These are phyloP conservation scores for Germaria angustata DNA, from an alignment of 2,888 invertebrate species.

Conservation along the genomic window DNA sequence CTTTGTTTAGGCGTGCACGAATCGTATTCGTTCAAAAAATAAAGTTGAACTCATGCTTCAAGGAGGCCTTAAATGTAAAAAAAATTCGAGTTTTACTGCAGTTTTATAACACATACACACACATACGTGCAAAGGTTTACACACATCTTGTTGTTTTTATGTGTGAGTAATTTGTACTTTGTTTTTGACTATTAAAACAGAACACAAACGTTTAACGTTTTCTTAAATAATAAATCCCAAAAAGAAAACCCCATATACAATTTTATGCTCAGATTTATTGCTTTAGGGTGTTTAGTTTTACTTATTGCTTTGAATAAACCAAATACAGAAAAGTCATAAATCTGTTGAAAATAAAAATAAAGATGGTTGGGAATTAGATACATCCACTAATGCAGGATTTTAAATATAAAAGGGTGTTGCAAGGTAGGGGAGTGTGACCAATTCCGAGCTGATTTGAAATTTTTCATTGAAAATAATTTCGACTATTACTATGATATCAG, in stretches of 20 bases:
- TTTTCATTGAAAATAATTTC: no score
- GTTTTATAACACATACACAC: no score
- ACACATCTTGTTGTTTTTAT: not conserved
- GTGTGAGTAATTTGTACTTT: not conserved
- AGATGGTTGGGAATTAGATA: no score
- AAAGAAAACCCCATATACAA: not conserved
- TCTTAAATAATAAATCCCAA: not conserved
- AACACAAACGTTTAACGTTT: not conserved
- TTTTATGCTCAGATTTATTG: not conserved
- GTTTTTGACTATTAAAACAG: not conserved
- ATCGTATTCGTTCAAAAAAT: no score
- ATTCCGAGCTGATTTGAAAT: no score
- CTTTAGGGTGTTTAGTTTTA: not conserved
- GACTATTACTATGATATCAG: no score
- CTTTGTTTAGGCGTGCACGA: no score
- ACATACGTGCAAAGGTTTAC: not conserved
- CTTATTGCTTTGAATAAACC: not conserved
- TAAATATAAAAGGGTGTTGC: no score
- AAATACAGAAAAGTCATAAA: not conserved
- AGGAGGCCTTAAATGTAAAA: not conserved
- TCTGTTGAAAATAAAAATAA: not conserved
- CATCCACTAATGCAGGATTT: no score
- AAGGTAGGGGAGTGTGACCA: no score
- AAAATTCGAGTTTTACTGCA: no score
- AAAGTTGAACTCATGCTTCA: no score